Percentiles rank a stretch among this genome's conserved stretches.
Conservation (phyloP, 2,797 vertebrate species). For the Onychomys torridus region DNA sequence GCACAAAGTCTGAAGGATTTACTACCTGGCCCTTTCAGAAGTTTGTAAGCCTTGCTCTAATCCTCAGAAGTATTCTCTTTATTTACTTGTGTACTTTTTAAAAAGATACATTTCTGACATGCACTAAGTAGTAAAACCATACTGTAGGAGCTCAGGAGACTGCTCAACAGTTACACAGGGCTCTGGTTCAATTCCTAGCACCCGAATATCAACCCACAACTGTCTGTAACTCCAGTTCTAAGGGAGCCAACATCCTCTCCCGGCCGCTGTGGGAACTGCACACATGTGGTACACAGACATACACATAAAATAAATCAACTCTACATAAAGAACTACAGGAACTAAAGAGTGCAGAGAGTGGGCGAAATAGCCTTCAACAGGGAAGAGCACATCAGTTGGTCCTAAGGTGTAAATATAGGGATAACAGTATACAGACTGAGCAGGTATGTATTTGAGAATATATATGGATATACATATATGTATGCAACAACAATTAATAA, state of each 20-base stretch:
- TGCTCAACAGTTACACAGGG: not conserved
- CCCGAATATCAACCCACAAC: not conserved
- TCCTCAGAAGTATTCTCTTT: slow-evolving; percentile 22
- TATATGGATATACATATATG: not conserved
- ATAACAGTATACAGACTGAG: not conserved
- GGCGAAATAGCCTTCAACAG: too few species aligned
- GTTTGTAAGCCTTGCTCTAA: not conserved
- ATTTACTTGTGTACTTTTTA: slow-evolving; percentile 2
- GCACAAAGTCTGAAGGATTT: not conserved
- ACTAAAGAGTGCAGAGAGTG: rapidly evolving
- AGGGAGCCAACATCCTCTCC: not conserved
- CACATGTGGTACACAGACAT: not conserved
- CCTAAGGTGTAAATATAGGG: not conserved
- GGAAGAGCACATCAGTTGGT: not conserved
- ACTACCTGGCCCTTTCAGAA: not conserved
- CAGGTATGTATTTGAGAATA: not conserved
- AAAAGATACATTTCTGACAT: slow-evolving; percentile 28
- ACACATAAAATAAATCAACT: not conserved
- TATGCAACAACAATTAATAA: not conserved
- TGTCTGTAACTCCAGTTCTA: not conserved
- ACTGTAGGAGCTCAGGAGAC: not conserved
- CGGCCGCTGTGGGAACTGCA: not conserved
- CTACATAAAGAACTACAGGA: not conserved
- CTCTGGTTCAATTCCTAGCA: not conserved
- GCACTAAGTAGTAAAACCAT: not conserved